phyloP scores from a whole-genome alignment of 2,113 vertebrate genomes.

The Prietella phreatophila region DNA sequence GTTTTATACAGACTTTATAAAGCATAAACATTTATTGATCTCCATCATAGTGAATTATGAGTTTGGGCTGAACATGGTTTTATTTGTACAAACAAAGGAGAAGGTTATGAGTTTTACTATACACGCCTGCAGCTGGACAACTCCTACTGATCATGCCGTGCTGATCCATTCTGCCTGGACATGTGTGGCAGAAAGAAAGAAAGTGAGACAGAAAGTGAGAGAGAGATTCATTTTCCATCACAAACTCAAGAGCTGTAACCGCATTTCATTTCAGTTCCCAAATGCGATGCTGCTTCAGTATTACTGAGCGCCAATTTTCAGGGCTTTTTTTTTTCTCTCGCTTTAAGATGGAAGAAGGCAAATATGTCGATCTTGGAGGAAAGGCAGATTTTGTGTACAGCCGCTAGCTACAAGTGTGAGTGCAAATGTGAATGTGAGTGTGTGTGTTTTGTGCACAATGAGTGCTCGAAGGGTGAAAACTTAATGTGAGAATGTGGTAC shows the following conservation, averaged over 20 bases:
- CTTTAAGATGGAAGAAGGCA: conserved; percentile 25
- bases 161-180: conserved; percentile 2
- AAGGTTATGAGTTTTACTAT: conserved; percentile 22
- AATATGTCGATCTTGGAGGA: conserved; percentile 20
- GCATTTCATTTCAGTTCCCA: conserved; percentile 36
- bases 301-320: conserved; percentile 6
- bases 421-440: conserved; percentile 13
- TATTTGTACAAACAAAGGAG: conserved; percentile 1
- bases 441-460: conserved; percentile 1
- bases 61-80: not conserved
- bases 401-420: conserved; percentile 8
- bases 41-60: not conserved
- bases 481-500: conserved; percentile 43
- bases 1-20: too few relatives aligned
- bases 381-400: not conserved
- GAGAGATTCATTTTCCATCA: conserved; percentile 1
- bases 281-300: conserved; percentile 16
- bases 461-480: not conserved
- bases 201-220: not conserved
- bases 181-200: not conserved
- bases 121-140: conserved; percentile 37
- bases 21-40: not conserved
- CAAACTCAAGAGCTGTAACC: not conserved
- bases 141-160: conserved; percentile 7
- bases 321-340: not conserved